Conservation (phyloP, 2,797 vertebrate genomes). For the Helostoma temminkii region DNA sequence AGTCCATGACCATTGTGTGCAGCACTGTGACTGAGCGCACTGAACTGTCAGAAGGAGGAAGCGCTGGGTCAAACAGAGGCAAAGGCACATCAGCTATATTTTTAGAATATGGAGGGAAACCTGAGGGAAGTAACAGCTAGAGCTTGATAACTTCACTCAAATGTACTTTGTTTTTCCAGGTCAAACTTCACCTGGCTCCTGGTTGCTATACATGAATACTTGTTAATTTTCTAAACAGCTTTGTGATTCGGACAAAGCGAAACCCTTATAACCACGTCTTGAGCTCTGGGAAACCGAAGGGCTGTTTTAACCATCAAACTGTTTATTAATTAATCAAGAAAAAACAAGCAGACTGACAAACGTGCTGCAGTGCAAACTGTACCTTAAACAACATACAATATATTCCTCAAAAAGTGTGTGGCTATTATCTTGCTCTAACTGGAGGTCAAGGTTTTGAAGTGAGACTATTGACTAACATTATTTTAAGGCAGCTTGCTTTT, state of each 20-base stretch:
- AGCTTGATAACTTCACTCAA: not conserved
- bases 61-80: slow-evolving; percentile 14
- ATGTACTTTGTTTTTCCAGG: too few species aligned
- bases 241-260: not conserved
- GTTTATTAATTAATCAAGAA: not conserved
- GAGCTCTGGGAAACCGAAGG: not conserved
- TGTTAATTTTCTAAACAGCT: not conserved
- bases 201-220: not conserved
- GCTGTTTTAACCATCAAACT: too few species aligned
- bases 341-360: not conserved
- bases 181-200: too few species aligned
- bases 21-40: not conserved
- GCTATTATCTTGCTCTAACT: too few species aligned
- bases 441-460: too few species aligned
- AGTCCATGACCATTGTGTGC: not conserved
- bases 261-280: too few species aligned
- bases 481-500: not conserved
- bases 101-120: too few species aligned
- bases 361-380: not conserved
- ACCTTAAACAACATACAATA: too few species aligned
- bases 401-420: too few species aligned
- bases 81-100: not conserved
- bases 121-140: not conserved
- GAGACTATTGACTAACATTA: too few species aligned
- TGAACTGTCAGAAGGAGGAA: slow-evolving; percentile 38